phyloP scores from a whole-genome alignment of 2,113 vertebrate genomes.

The Neogobius melanostomus region DNA sequence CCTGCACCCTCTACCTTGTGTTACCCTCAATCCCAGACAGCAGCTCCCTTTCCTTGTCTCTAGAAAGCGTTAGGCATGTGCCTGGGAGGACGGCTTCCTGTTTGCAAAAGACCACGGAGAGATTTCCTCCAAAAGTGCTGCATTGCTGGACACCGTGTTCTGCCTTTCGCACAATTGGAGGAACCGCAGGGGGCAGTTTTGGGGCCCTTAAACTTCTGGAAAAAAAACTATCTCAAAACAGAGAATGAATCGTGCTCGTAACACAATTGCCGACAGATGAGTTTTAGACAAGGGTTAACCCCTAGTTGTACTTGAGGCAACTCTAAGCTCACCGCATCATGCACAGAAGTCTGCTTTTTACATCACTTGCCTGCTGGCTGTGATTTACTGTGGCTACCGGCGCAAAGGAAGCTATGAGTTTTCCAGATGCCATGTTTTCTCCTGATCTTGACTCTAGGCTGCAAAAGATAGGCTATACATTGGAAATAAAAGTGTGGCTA shows the following conservation, averaged over 20 bases:
- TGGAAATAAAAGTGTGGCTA: constrained; percentile 9
- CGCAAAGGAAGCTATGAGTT: constrained; percentile 59
- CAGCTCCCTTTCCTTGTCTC: constrained; percentile 24
- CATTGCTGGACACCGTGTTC: constrained; percentile 74
- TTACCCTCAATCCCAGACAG: constrained; percentile 17
- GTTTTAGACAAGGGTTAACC: constrained; percentile 20
- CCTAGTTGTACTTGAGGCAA: constrained; percentile 7
- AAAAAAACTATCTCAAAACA: constrained; percentile 12
- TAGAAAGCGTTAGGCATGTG: constrained; percentile 50
- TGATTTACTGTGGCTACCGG: constrained; percentile 67
- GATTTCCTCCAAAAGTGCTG: constrained; percentile 74
- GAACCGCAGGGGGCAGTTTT: constrained; percentile 72
- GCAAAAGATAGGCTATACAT: background rate
- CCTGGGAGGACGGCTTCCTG: constrained; percentile 71
- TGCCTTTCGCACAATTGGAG: constrained; percentile 76
- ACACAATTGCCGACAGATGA: constrained; percentile 28
- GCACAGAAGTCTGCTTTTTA: constrained; percentile 65
- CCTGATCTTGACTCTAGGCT: constrained; percentile 19
- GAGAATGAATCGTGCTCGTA: constrained; percentile 1
- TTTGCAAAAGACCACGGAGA: constrained; percentile 74
- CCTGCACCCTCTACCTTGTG: constrained; percentile 11
- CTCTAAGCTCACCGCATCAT: constrained; percentile 2
- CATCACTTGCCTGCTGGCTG: constrained; percentile 51
- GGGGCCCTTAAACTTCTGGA: constrained; percentile 38
- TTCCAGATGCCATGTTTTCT: constrained; percentile 63